Evolutionary conservation across 2,797 vertebrate genomes (phyloP).

Genomic region (Chaenodraco wilsoni): DNA sequence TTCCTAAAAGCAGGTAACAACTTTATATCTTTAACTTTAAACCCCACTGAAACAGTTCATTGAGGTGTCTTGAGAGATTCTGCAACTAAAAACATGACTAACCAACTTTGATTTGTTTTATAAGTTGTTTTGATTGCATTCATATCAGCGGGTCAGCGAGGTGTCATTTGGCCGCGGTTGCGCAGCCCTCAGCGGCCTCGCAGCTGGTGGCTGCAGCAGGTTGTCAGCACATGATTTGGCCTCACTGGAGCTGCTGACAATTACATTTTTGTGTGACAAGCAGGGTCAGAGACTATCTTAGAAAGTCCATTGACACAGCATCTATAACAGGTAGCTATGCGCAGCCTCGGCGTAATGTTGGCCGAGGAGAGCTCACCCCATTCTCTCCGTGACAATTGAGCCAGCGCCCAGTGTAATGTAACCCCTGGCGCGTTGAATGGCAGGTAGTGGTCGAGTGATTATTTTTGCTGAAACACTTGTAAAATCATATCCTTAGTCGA

Average conservation of each 20-base stretch:
- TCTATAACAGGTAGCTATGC: slow-evolving; percentile 38
- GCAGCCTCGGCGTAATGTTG: slow-evolving; percentile 44
- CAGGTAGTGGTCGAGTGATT: slow-evolving; percentile 69
- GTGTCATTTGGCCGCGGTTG: slow-evolving; percentile 46
- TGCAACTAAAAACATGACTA: too few species aligned
- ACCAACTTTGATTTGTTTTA: not conserved
- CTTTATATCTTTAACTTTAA: not conserved
- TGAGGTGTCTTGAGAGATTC: not conserved
- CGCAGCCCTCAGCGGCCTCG: slow-evolving; percentile 43
- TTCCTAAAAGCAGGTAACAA: slow-evolving; percentile 35
- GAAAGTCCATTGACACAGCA: not conserved
- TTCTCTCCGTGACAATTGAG: slow-evolving; percentile 57
- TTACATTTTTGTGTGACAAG: not conserved
- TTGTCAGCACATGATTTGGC: slow-evolving; percentile 51
- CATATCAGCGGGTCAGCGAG: slow-evolving; percentile 37
- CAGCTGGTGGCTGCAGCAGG: slow-evolving; percentile 70
- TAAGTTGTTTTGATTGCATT: not conserved
- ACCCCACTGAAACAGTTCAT: not conserved
- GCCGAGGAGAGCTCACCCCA: slow-evolving; percentile 34
- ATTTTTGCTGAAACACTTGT: slow-evolving; percentile 74
- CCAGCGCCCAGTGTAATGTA: slow-evolving; percentile 48
- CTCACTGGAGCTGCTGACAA: slow-evolving; percentile 40
- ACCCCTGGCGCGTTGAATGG: slow-evolving; percentile 56
- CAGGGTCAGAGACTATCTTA: not conserved
- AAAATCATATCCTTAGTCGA: slow-evolving; percentile 70